Conservation (phyloP, 1,140 invertebrate species). For the Cataglyphis hispanica region DNA sequence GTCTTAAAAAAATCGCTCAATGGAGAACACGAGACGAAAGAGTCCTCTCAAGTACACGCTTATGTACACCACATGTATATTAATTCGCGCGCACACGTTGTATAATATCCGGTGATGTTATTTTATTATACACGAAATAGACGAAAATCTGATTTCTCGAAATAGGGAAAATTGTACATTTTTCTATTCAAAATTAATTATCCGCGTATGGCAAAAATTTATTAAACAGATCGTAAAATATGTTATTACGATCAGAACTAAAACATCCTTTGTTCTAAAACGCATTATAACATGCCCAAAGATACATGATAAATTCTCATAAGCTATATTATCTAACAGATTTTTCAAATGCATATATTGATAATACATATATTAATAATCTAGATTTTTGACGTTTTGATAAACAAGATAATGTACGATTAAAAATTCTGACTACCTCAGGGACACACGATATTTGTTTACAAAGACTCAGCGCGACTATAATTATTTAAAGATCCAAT, state of each 20-base stretch:
- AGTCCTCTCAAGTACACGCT: background rate
- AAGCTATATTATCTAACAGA: background rate
- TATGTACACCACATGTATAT: conserved; percentile 3
- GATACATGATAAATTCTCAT: background rate
- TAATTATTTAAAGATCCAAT: background rate
- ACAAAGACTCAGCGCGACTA: background rate
- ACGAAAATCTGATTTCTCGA: background rate
- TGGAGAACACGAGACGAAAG: conserved; percentile 25
- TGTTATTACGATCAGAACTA: background rate
- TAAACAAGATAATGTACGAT: no score
- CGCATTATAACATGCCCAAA: background rate
- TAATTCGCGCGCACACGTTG: background rate
- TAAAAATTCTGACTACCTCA: no score
- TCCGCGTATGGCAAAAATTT: background rate
- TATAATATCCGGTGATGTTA: conserved; percentile 7
- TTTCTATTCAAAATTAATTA: background rate
- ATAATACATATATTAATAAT: background rate
- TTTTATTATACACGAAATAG: conserved; percentile 20
- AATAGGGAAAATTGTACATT: background rate
- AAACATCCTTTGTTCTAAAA: conserved; percentile 13
- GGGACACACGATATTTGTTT: background rate
- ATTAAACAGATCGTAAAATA: background rate
- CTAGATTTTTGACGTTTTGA: background rate
- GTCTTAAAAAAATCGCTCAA: conserved; percentile 70
- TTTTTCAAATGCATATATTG: background rate